phyloP scores from a whole-genome alignment of 2,888 invertebrate species.

The Phaonia tiefii region DNA sequence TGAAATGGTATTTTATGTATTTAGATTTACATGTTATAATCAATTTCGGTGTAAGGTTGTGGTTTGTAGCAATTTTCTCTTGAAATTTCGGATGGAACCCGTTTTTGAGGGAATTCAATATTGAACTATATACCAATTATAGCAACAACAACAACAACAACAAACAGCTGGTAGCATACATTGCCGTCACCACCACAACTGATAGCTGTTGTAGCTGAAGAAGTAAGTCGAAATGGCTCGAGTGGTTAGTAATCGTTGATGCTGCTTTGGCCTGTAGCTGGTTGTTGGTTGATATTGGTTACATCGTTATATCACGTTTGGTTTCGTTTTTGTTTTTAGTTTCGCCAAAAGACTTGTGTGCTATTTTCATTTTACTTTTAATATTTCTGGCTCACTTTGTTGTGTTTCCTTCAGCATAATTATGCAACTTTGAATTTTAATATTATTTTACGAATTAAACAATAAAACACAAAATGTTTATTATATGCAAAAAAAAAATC shows the following conservation, averaged over 20 bases:
- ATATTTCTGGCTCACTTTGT: conserved; percentile 6
- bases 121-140: conserved; percentile 63
- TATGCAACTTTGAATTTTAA: conserved; percentile 58
- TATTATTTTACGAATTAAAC: conserved; percentile 22
- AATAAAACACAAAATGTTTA: conserved; percentile 9
- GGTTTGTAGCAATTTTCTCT: conserved; percentile 48
- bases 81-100: conserved; percentile 56
- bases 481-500: conserved; percentile 27
- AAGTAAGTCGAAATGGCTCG: background rate
- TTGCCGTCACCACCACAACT: conserved; percentile 4
- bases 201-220: background rate
- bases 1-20: conserved; percentile 34
- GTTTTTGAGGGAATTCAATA: conserved; percentile 61
- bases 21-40: background rate
- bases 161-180: conserved; percentile 1
- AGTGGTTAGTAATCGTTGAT: conserved; percentile 41
- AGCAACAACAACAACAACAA: conserved; percentile 38
- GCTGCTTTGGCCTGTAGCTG: no score
- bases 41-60: background rate
- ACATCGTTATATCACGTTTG: conserved; percentile 64
- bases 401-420: conserved; percentile 45
- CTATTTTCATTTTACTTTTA: conserved; percentile 18
- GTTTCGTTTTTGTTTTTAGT: conserved; percentile 38
- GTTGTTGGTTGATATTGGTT: conserved; percentile 45
- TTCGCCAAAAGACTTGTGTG: background rate